Conservation (phyloP, 1,140 invertebrate genomes). For the Melipona quadrifasciata region DNA sequence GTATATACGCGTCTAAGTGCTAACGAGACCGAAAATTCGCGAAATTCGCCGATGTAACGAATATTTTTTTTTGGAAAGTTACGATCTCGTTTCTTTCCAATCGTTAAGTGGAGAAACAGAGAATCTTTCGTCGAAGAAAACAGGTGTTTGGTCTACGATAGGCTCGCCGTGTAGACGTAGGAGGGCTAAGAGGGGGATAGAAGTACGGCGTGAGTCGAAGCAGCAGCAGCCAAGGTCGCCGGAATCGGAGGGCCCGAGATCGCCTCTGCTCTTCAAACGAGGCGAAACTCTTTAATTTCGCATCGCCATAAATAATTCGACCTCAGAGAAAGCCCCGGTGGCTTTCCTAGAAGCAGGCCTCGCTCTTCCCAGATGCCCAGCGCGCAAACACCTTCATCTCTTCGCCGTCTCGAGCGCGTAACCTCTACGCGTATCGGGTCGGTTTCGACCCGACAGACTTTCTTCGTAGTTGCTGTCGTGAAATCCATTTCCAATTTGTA, state of each 20-base stretch:
- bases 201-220: too few relatives aligned
- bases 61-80: too few relatives aligned
- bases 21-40: too few relatives aligned
- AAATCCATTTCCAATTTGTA: too few relatives aligned
- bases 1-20: too few relatives aligned
- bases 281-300: conserved; percentile 80
- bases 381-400: conserved; percentile 5
- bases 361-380: conserved; percentile 49
- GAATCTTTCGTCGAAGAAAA: not conserved
- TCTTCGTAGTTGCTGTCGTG: too few relatives aligned
- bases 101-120: not conserved
- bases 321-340: conserved; percentile 64
- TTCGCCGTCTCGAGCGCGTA: conserved; percentile 30
- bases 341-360: conserved; percentile 77
- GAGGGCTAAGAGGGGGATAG: not conserved
- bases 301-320: conserved; percentile 82
- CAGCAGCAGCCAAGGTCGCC: conserved; percentile 62
- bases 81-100: too few relatives aligned
- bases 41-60: too few relatives aligned
- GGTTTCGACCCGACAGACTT: too few relatives aligned
- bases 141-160: not conserved
- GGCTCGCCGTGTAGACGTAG: not conserved
- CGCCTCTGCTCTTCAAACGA: conserved; percentile 73
- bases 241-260: conserved; percentile 59
- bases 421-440: conserved; percentile 25